phyloP scores from a whole-genome alignment of 2,888 invertebrate genomes.

The Pteria penguin region DNA sequence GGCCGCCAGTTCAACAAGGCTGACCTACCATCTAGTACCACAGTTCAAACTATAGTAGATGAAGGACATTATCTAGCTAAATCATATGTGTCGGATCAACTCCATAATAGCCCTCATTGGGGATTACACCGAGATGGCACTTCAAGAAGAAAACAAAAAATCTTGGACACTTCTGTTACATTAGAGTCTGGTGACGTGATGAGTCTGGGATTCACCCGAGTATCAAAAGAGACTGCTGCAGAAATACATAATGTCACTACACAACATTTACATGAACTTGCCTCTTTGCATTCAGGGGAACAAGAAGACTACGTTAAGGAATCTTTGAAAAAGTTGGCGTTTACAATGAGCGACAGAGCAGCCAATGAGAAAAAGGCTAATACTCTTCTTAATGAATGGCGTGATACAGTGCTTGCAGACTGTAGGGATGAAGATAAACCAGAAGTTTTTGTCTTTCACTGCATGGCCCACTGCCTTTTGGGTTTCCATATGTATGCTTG shows the following conservation, averaged over 20 bases:
- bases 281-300: neutral
- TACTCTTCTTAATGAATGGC: conserved; percentile 20
- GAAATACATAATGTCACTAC: neutral
- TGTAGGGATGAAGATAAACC: neutral
- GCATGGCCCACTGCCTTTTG: conserved; percentile 45
- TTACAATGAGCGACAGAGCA: conserved; percentile 32
- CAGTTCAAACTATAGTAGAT: conserved; percentile 35
- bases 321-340: conserved; percentile 21
- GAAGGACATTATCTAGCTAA: conserved; percentile 3
- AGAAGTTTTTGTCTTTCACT: conserved; percentile 31
- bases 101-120: neutral
- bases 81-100: neutral
- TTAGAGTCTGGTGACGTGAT: conserved; percentile 7
- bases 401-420: conserved; percentile 3
- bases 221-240: neutral
- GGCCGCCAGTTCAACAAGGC: conserved; percentile 12
- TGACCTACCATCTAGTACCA: conserved; percentile 19
- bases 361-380: conserved; percentile 27
- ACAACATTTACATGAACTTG: neutral
- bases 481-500: conserved; percentile 29
- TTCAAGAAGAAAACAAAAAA: neutral
- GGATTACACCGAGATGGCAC: conserved; percentile 13
- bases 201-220: neutral
- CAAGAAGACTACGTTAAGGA: neutral
- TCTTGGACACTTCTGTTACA: conserved; percentile 7